These are phyloP conservation scores for Paracentrotus lividus DNA, from an alignment of 53 echinoderm and acorn worm genomes.

Conservation along the genomic window DNA sequence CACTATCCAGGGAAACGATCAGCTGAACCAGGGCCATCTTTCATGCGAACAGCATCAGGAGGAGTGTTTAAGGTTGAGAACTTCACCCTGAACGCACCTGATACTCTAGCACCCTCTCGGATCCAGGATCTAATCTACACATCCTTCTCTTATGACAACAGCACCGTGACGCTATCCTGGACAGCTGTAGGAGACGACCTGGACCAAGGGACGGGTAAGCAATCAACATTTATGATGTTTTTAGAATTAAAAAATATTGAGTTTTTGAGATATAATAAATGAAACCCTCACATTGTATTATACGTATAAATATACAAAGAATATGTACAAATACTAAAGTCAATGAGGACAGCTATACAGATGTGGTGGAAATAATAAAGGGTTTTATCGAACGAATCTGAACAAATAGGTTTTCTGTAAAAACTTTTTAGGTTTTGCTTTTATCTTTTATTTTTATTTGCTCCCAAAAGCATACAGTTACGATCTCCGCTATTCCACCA, in stretches of 20 bases:
- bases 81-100: background rate
- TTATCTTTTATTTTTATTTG: background rate
- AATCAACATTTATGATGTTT: no score
- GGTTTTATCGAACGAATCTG: no score
- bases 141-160: slow-evolving; percentile 56
- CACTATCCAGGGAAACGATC: slow-evolving; percentile 41
- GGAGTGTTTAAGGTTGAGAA: slow-evolving; percentile 38
- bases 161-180: slow-evolving; percentile 42
- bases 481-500: slow-evolving; percentile 53
- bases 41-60: slow-evolving; percentile 56
- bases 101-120: slow-evolving; percentile 16
- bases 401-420: no score
- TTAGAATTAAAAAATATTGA: background rate
- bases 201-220: slow-evolving; percentile 48
- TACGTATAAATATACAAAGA: no score
- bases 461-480: slow-evolving; percentile 44
- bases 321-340: no score
- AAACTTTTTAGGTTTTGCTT: no score
- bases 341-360: no score
- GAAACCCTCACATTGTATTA: no score
- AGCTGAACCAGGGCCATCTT: background rate
- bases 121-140: slow-evolving; percentile 18
- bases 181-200: slow-evolving; percentile 65
- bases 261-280: no score
- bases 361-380: no score